Conservation (phyloP, 1,140 invertebrate species). For the Drosophila subobscura region DNA sequence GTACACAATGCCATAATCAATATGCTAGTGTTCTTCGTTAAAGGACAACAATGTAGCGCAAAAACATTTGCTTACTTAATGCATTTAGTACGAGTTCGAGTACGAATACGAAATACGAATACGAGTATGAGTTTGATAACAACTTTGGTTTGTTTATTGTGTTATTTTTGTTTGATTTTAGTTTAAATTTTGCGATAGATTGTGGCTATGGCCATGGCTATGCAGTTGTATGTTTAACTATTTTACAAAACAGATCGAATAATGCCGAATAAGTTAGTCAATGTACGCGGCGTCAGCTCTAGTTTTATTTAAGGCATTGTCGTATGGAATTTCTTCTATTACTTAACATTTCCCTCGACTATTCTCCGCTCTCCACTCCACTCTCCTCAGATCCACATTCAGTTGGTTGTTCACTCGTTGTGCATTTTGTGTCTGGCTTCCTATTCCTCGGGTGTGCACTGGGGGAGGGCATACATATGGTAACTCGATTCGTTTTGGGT, state of each 20-base stretch:
- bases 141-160: slow-evolving; percentile 43
- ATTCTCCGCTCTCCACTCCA: slow-evolving; percentile 10
- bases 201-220: slow-evolving; percentile 27
- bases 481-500: slow-evolving; percentile 35
- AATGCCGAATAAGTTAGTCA: slow-evolving; percentile 29
- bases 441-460: slow-evolving; percentile 5
- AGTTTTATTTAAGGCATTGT: slow-evolving; percentile 47
- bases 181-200: slow-evolving; percentile 12
- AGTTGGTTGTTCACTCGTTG: slow-evolving; percentile 38
- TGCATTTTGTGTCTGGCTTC: slow-evolving; percentile 38
- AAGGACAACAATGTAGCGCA: slow-evolving; percentile 73
- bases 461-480: slow-evolving; percentile 8
- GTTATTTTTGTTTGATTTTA: slow-evolving; percentile 50
- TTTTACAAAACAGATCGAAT: slow-evolving; percentile 55
- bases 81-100: background rate
- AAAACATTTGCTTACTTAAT: slow-evolving; percentile 40
- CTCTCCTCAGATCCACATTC: slow-evolving; percentile 2
- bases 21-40: slow-evolving; percentile 46
- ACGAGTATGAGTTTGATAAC: slow-evolving; percentile 37
- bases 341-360: background rate
- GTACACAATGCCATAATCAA: slow-evolving; percentile 66
- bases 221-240: slow-evolving; percentile 49
- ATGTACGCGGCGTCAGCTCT: slow-evolving; percentile 23
- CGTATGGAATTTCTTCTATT: slow-evolving; percentile 33
- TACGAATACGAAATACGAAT: no score